Evolutionary conservation across 2,888 invertebrate genomes (phyloP).

Genomic region (Monopis laevigella): DNA sequence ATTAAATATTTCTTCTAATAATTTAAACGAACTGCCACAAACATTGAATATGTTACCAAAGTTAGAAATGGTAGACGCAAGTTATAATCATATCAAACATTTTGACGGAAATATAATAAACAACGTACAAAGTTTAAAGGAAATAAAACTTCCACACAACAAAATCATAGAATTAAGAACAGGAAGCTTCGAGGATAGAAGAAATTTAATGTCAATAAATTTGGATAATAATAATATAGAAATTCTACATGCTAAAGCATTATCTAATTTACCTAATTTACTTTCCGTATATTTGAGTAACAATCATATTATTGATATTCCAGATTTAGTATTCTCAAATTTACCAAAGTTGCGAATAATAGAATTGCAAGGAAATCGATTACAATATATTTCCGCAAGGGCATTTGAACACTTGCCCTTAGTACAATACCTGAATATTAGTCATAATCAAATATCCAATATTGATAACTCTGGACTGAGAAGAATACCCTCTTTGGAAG

Average conservation of each 20-base stretch:
- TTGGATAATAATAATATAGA: conserved; percentile 84
- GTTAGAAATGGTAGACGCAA: conserved; percentile 78
- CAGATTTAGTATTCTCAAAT: conserved; percentile 79
- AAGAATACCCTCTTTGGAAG: conserved; percentile 80
- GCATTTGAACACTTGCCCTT: conserved; percentile 83
- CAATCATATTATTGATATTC: conserved; percentile 78
- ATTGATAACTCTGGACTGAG: conserved; percentile 80
- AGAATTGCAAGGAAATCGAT: conserved; percentile 82
- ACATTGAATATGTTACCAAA: conserved; percentile 74
- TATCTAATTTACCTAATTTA: conserved; percentile 74
- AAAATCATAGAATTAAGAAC: conserved; percentile 74
- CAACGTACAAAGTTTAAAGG: conserved; percentile 73
- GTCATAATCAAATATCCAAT: conserved; percentile 79
- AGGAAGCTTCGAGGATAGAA: conserved; percentile 77
- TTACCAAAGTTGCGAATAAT: conserved; percentile 77
- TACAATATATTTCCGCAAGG: conserved; percentile 75
- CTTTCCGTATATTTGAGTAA: conserved; percentile 75
- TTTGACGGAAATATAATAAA: conserved; percentile 76
- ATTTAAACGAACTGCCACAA: conserved; percentile 75
- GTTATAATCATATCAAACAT: conserved; percentile 77
- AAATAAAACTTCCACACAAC: conserved; percentile 79
- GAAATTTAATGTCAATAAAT: conserved; percentile 76
- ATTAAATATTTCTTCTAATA: conserved; percentile 82
- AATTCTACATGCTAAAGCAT: conserved; percentile 76
- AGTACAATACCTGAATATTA: conserved; percentile 83